phyloP scores from a whole-genome alignment of 2,797 vertebrate species.

The Microhierax caerulescens region DNA sequence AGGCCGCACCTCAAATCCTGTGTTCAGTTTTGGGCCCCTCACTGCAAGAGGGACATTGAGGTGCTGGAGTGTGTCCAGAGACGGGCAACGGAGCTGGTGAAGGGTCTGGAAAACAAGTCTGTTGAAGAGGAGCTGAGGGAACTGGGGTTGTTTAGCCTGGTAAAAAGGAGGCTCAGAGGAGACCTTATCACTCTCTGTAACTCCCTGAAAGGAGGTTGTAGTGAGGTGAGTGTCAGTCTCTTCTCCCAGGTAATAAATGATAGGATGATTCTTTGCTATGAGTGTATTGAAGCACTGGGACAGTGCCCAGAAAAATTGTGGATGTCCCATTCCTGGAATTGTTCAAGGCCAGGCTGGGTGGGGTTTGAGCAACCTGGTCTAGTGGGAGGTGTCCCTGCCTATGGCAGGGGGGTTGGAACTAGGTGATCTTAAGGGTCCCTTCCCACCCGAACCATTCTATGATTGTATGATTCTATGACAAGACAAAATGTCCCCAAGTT shows the following conservation, averaged over 20 bases:
- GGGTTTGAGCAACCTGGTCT: not conserved
- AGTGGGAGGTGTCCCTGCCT: not conserved
- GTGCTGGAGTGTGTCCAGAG: not conserved
- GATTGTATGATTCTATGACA: not conserved
- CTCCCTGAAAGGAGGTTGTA: too few relatives aligned
- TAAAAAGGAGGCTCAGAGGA: too few relatives aligned
- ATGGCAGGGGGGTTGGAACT: accelerated
- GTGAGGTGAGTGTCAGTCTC: not conserved
- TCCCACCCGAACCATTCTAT: not conserved
- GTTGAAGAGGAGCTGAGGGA: too few relatives aligned
- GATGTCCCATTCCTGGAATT: not conserved
- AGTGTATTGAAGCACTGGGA: not conserved
- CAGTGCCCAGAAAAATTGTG: not conserved
- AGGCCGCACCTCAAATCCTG: not conserved
- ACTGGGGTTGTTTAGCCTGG: too few relatives aligned
- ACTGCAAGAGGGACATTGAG: not conserved
- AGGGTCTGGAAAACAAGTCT: too few relatives aligned
- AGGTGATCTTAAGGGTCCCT: not conserved
- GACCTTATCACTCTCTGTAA: too few relatives aligned
- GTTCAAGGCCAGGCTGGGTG: not conserved
- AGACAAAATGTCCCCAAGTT: not conserved
- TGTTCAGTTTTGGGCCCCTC: not conserved
- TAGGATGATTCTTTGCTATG: not conserved
- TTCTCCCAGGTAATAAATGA: not conserved
- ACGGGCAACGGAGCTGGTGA: not conserved